A percentile compares a stretch with the other conserved stretches of the same genome.
These are phyloP conservation scores for Acronicta psi DNA, from an alignment of 2,888 invertebrate genomes.

Conservation along the genomic window DNA sequence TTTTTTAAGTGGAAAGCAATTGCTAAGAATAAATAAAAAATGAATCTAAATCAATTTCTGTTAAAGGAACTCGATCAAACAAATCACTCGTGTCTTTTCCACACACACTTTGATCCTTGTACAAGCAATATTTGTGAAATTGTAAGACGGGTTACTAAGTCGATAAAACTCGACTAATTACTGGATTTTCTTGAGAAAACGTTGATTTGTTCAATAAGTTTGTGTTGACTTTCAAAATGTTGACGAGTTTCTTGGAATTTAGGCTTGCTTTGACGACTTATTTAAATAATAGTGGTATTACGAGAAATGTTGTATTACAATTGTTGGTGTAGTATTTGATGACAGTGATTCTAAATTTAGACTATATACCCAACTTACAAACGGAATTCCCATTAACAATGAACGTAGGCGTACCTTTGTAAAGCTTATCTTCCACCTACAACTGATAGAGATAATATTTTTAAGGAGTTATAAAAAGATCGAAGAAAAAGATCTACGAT, in stretches of 20 bases:
- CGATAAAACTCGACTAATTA: constrained; percentile 55
- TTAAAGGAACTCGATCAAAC: background rate
- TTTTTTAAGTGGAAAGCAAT: constrained; percentile 21
- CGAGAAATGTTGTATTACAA: constrained; percentile 10
- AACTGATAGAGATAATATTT: background rate
- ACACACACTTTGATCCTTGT: constrained; percentile 28
- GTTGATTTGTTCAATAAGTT: constrained; percentile 44
- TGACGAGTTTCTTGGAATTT: constrained; percentile 16
- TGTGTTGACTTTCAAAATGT: constrained; percentile 25
- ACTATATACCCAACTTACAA: background rate
- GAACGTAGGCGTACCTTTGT: background rate
- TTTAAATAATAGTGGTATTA: constrained; percentile 25
- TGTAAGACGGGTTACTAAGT: constrained; percentile 38
- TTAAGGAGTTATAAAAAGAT: background rate
- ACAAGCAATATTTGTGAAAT: constrained; percentile 48
- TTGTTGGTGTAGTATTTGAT: background rate
- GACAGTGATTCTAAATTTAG: background rate
- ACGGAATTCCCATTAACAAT: background rate
- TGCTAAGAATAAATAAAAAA: constrained; percentile 16
- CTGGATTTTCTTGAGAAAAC: constrained; percentile 39
- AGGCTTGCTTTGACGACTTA: constrained; percentile 11
- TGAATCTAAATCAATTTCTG: background rate
- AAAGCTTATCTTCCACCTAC: background rate
- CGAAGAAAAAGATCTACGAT: no score
- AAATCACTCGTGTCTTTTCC: constrained; percentile 25